A percentile compares a stretch with the other conserved stretches of the same genome.
phyloP scores from a whole-genome alignment of 2,888 invertebrate species.

The Pandemis corylana region DNA sequence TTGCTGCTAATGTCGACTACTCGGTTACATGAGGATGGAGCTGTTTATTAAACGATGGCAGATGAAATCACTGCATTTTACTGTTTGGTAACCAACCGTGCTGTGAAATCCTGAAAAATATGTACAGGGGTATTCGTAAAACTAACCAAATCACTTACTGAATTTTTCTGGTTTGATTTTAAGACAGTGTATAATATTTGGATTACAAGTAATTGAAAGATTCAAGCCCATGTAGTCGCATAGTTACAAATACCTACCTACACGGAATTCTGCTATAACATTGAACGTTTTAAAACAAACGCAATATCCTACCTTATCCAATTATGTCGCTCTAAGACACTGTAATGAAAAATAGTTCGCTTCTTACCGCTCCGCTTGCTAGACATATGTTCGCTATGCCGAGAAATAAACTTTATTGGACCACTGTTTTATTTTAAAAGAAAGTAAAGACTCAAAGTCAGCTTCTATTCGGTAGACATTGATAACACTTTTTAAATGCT shows the following conservation, averaged over 20 bases:
- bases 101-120: no score
- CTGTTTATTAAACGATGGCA: no score
- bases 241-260: background rate
- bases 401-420: conserved; percentile 12
- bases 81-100: no score
- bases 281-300: conserved; percentile 13
- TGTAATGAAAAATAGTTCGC: conserved; percentile 31
- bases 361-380: conserved; percentile 13
- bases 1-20: background rate
- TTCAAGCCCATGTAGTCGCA: no score
- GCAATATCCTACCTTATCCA: conserved; percentile 32
- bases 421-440: conserved; percentile 6
- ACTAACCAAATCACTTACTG: no score
- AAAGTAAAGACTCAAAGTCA: background rate
- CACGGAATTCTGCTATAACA: background rate
- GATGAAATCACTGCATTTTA: no score
- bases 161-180: no score
- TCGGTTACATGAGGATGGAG: no score
- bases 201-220: no score
- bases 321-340: conserved; percentile 18
- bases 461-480: background rate
- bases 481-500: background rate
- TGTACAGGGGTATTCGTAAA: no score
- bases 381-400: conserved; percentile 22
- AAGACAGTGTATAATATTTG: no score